Evolutionary conservation across 2,797 vertebrate genomes (phyloP), one percentile per base, ranked within the genome.

Genomic region (Sarcoramphus papa): DNA sequence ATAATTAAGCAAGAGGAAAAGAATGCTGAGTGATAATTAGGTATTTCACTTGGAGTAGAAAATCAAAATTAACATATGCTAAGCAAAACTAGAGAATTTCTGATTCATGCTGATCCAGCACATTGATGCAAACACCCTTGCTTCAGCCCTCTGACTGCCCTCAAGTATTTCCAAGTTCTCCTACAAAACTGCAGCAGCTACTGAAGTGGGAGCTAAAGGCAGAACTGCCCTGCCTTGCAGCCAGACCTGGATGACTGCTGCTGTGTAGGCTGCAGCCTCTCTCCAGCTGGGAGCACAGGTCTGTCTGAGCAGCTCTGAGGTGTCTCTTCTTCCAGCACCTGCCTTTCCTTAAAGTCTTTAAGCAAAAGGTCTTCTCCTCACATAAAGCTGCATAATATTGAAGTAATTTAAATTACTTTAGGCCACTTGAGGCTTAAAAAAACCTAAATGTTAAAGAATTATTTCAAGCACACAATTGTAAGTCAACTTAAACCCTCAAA

Each of bases 211-310:
- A 83, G 24, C 6, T 19, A 14, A 31, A n/a, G 85, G 40, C 33
- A 17, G 0, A 1, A 8, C 16, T 48, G 31, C 35, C 31, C 31
- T 27, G 51, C 6, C 59, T 62, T 10, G 0, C 31, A 30, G 50
- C 25, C 2, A 1, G 31, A 30, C 9, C 31, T 0, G 1, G 24
- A 6, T 11, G 10, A 72, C 37, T 33, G 47, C 75, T 33, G 65
- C 65, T 43, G 24, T 21, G 40, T 11, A 6, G 48, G 31, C 7
- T 50, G 48, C n/a, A 37, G 19, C 27, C 41, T 17, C 47, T 1
- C 0, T 3, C 28, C 75, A 27, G 14, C 9, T 0, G 0, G 50
- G 28, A 91, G 14, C 67, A 43, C 3, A 7, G 1, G 0, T 8
- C 53, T 80, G 22, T 60, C 37, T 6, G 2, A 41, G 67, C 14